Evolutionary conservation across 2,888 invertebrate species (phyloP).

Genomic region (Tachina fera): DNA sequence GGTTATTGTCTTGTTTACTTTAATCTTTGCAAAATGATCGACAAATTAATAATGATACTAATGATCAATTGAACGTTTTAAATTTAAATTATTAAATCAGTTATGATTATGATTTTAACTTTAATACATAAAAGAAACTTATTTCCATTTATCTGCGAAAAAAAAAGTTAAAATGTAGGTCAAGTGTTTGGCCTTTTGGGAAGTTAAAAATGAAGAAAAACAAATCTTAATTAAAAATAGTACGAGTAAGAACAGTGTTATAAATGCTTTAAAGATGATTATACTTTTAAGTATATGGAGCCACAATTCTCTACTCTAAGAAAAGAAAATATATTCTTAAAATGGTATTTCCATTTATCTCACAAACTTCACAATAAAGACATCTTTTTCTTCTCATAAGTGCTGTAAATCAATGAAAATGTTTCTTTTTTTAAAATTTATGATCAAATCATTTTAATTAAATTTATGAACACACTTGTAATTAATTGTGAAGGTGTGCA

Average conservation of each 20-base stretch:
- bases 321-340: too few relatives aligned
- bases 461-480: conserved; percentile 64
- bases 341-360: neutral
- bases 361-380: conserved; percentile 49
- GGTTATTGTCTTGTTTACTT: conserved; percentile 23
- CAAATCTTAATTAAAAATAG: neutral
- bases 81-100: conserved; percentile 33
- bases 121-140: neutral
- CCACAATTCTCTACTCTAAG: too few relatives aligned
- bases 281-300: too few relatives aligned
- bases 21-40: conserved; percentile 60
- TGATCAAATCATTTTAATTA: conserved; percentile 63
- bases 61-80: conserved; percentile 45
- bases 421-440: conserved; percentile 34
- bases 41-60: conserved; percentile 51
- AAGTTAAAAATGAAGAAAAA: neutral
- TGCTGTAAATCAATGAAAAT: conserved; percentile 51
- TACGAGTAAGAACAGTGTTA: neutral
- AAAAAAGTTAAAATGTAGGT: conserved; percentile 21
- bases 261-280: neutral
- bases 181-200: conserved; percentile 24
- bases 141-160: neutral
- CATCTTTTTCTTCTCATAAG: neutral
- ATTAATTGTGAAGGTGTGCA: conserved; percentile 69
- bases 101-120: neutral